Base-by-base conservation (phyloP, 2,888 invertebrate species). In the Drosophila acutilabella region DNA sequence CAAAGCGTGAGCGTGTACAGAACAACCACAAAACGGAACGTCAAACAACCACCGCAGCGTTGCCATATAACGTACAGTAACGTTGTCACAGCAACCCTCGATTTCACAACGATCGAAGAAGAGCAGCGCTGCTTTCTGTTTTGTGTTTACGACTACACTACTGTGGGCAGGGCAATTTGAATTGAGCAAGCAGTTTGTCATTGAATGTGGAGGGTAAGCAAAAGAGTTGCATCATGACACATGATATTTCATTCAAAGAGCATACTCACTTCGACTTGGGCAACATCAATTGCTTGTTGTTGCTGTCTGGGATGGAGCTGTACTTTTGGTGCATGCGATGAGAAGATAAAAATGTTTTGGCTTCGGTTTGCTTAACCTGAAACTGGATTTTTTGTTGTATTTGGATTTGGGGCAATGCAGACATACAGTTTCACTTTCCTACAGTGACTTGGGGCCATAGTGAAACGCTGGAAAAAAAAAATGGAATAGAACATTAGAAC, bases 31-130 rank as follows among this genome's bases (percentile, higher is more conserved):
- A 81, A 84, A 62, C 50, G 54, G 64, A 83, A 87, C 48, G 83
- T 83, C 87, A 83, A 87, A 84, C 87, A 74, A 83, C 83, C 83
- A 84, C 83, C 84, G 13, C 62, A 71, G 70, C 66, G 83, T 83
- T 79, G 84, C 71, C 76, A 72, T 41, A 58, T 54, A 52, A 47
- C 47, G 41, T 14, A 51, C 61, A 44, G 48, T 52, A 40, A 47
- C 59, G 67, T 67, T 62, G 50, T 23, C 48, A 18, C 54, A 76
- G 62, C 86, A 82, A 76, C 82, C 82, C 82, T 82, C 78, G 65
- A 66, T 64, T 72, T 60, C 44, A 61, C 67, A 72, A 67, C 18
- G 86, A 82, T 81, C 84, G 50, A 48, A 45, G 50, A 48, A 45
- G 26, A 40, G 64, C 58, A 69, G 69, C 14, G 38, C 30, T 53